Base-by-base conservation (phyloP, 2,888 invertebrate genomes). In the Aradus depressus region DNA sequence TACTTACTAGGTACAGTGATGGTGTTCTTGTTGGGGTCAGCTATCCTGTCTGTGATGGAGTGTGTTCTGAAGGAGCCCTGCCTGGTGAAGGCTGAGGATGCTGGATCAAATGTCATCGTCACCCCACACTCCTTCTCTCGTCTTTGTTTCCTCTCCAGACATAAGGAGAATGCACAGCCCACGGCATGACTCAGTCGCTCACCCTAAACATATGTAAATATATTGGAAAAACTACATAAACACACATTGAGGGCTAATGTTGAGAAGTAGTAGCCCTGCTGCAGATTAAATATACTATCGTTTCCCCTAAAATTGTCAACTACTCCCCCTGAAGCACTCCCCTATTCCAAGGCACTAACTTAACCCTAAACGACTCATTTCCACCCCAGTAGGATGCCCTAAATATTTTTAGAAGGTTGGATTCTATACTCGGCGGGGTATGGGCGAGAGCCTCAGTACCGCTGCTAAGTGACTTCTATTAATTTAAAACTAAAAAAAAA, bases 101-200 rank as follows among this genome's bases (percentile, higher is more conserved):
- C 84, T 39, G 84, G 78, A 67, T 91, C 91, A 65, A 89, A 90
- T 64, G 85, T 87, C 88, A 91, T 90, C 35, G 88, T 88, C 10
- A 91, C 90, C 8, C 86, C 85, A 66, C 89, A 90, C 68, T 97
- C 96, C 68, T 93, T 95, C 68, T 98, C 97, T 56, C 97, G 77
- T 59, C 91, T 86, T 70, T 97, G 95, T 70, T 98, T 99, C 64
- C 92, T 80, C 68, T 99, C 98, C 61, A 98, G 72, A 65, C 98
- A 98, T 2, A 96, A 92, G 49, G 96, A 92, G 72, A 98, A 98
- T 43, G 98, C 97, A 73, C 97, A 98, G 34, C 98, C 98, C 23
- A 99, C 98, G 2, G 98, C 98, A 72, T 99, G 98, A 62, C 96
- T 96, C 58, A 98, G 72, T 39, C 98, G 78, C 72, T 98, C 98